Conservation (phyloP, 2,797 vertebrate species). For the Tokudaia muenninki region DNA sequence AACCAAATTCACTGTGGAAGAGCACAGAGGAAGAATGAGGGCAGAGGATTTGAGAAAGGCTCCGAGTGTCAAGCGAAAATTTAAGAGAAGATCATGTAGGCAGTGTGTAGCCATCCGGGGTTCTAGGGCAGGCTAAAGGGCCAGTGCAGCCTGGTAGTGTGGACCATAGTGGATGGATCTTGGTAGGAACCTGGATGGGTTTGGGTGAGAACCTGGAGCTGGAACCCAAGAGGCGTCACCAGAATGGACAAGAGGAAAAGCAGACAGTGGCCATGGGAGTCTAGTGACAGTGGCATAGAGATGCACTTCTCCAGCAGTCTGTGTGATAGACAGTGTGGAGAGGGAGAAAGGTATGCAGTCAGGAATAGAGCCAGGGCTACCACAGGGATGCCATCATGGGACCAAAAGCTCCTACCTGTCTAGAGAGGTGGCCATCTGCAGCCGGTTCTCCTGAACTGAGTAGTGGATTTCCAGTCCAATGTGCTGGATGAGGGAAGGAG, state of each 20-base stretch:
- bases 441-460: conserved; percentile 58
- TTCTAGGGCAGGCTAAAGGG: neutral
- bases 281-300: neutral
- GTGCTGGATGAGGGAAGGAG: conserved; percentile 61
- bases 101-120: neutral
- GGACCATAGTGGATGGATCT: neutral
- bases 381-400: neutral
- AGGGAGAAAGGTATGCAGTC: neutral
- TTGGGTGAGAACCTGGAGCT: neutral
- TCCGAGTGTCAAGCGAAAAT: neutral
- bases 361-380: neutral
- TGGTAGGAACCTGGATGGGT: neutral
- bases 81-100: neutral
- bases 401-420: conserved; percentile 65
- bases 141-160: neutral
- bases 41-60: neutral
- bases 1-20: neutral
- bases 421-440: conserved; percentile 67
- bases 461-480: conserved; percentile 75
- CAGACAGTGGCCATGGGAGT: neutral
- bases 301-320: neutral
- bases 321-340: neutral
- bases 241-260: neutral
- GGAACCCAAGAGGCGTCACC: neutral
- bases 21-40: neutral